phyloP scores from a whole-genome alignment of 2,113 vertebrate species.

The Myiozetetes cayanensis region DNA sequence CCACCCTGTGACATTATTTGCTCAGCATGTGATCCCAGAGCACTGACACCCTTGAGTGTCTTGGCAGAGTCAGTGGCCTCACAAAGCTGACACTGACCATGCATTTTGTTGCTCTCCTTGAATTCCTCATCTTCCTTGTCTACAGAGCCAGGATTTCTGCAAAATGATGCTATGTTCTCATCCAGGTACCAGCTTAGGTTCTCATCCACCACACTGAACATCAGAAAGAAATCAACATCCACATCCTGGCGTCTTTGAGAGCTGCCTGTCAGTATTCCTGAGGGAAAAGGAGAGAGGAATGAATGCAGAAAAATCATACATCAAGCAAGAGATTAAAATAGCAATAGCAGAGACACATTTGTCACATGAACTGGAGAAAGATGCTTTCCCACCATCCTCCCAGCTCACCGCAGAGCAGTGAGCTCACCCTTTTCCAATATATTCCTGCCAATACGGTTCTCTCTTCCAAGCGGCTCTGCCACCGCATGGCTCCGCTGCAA shows the following conservation, averaged over 20 bases:
- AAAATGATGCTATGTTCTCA: conserved; percentile 73
- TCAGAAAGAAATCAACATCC: conserved; percentile 75
- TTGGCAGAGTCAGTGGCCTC: neutral
- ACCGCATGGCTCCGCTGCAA: neutral
- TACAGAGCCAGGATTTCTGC: conserved; percentile 66
- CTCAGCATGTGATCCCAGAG: neutral
- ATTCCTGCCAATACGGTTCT: rapidly evolving
- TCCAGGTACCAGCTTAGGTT: conserved; percentile 79
- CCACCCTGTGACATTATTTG: neutral
- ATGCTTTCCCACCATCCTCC: neutral
- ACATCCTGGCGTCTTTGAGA: conserved; percentile 70
- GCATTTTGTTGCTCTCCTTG: conserved; percentile 78
- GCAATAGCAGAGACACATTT: neutral
- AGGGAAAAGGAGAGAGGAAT: neutral
- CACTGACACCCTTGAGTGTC: neutral
- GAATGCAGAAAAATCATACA: neutral
- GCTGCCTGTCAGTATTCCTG: conserved; percentile 66
- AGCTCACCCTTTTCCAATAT: neutral
- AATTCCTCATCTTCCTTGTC: conserved; percentile 75
- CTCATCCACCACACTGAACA: conserved; percentile 80
- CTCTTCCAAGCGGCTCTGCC: neutral
- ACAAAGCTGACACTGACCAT: conserved; percentile 60
- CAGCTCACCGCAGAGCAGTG: neutral
- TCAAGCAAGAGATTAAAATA: neutral
- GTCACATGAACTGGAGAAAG: neutral